Conservation (phyloP, 30 jellyfish, hydroid and myxozoan genomes). For the Cassiopea andromeda region DNA sequence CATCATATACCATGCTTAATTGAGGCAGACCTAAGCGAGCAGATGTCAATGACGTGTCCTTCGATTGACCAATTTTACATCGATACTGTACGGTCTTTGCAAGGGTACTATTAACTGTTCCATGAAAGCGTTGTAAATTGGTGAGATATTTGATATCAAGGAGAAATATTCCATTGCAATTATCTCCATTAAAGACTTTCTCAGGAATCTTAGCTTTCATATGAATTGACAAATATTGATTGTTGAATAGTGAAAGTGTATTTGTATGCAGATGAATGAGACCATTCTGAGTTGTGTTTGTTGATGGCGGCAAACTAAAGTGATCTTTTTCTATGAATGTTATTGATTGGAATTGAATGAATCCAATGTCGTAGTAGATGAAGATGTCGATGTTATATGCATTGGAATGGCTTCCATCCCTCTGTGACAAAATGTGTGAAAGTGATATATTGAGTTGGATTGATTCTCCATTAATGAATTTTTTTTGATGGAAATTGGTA, state of each 20-base stretch:
- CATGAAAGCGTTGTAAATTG: slow-evolving; percentile 28
- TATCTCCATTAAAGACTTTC: not conserved
- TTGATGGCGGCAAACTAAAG: slow-evolving; percentile 16
- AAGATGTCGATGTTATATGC: not conserved
- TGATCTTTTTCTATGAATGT: not conserved
- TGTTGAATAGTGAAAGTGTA: slow-evolving; percentile 20
- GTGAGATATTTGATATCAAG: slow-evolving; percentile 24
- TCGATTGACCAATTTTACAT: not conserved
- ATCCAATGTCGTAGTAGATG: not conserved
- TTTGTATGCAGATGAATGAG: slow-evolving; percentile 20
- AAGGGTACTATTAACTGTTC: slow-evolving; percentile 5
- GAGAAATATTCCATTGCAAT: not conserved
- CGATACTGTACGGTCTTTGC: not conserved
- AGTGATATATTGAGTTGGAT: not conserved
- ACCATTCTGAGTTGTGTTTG: slow-evolving; percentile 22
- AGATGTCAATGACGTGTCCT: not conserved
- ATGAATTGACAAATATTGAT: slow-evolving; percentile 3
- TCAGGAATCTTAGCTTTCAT: slow-evolving; percentile 14
- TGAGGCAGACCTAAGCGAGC: slow-evolving; percentile 4
- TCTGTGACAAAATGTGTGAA: not conserved
- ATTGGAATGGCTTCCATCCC: slow-evolving; percentile 10
- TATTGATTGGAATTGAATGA: slow-evolving; percentile 10
- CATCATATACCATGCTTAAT: slow-evolving; percentile 44
- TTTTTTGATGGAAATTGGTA: not conserved
- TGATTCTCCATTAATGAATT: not conserved